phyloP scores from a whole-genome alignment of 2,797 vertebrate species.

The Sebastes reedi region DNA sequence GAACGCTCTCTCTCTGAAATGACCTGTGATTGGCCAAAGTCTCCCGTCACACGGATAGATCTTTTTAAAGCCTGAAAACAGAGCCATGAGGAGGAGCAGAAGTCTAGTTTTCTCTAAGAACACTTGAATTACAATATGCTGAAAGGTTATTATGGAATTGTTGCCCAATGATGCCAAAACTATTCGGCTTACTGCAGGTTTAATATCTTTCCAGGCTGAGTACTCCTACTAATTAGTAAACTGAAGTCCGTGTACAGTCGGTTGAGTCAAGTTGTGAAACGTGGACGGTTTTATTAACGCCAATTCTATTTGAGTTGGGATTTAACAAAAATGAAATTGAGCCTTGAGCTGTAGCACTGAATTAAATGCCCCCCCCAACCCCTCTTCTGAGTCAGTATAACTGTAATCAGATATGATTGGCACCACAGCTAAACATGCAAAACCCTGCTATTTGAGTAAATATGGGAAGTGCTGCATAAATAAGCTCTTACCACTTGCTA shows the following conservation, averaged over 20 bases:
- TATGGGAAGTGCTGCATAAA: slow-evolving; percentile 5
- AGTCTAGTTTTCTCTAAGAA: too few relatives aligned
- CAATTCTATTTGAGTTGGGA: neutral
- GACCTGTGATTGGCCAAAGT: too few relatives aligned
- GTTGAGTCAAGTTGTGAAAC: neutral
- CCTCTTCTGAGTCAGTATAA: neutral
- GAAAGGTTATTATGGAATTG: too few relatives aligned
- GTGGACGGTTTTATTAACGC: neutral
- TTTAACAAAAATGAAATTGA: neutral
- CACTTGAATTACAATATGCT: too few relatives aligned
- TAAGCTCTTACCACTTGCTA: neutral
- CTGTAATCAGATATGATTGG: slow-evolving; percentile 28
- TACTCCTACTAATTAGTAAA: neutral
- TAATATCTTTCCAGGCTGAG: neutral
- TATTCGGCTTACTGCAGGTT: neutral
- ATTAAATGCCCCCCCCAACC: neutral
- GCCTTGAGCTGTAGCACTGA: neutral
- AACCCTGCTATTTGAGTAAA: slow-evolving; percentile 15
- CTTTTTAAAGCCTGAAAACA: too few relatives aligned
- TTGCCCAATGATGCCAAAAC: too few relatives aligned
- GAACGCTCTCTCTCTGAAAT: too few relatives aligned
- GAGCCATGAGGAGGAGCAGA: too few relatives aligned
- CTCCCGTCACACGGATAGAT: too few relatives aligned
- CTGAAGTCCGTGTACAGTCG: neutral
- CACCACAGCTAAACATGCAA: neutral